Percentiles rank a stretch among this genome's conserved stretches.
Evolutionary conservation across 2,113 vertebrate species (phyloP).

Genomic region (Prunella himalayana): DNA sequence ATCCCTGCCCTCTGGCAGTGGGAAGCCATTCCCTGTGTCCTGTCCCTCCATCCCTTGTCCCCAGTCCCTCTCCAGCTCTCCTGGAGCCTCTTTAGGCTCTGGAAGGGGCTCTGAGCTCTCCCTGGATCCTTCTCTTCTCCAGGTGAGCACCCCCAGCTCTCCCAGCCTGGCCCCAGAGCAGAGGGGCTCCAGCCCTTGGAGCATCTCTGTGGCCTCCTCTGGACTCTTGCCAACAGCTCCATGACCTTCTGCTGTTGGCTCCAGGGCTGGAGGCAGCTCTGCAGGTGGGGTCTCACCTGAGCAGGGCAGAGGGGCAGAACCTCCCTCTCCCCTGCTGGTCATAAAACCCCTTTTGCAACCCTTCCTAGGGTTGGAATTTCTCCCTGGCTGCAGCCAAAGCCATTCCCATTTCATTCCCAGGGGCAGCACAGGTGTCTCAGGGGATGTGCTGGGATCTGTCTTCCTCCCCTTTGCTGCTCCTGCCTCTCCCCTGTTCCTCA

Average conservation of each 20-base stretch:
- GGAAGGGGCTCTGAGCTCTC: not conserved
- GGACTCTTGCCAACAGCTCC: not conserved
- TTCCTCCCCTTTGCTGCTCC: not conserved
- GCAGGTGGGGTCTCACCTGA: not conserved
- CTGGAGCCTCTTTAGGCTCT: not conserved
- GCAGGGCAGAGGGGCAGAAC: accelerated
- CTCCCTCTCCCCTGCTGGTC: not conserved
- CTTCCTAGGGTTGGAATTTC: not conserved
- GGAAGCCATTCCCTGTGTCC: not conserved
- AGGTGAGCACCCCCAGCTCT: not conserved
- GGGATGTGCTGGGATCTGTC: not conserved
- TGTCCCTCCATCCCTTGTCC: not conserved
- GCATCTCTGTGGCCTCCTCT: accelerated
- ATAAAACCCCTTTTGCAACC: not conserved
- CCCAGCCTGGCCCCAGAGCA: not conserved
- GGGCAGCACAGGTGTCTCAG: not conserved
- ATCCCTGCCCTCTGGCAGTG: not conserved
- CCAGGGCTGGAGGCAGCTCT: not conserved
- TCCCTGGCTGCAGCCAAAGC: not conserved
- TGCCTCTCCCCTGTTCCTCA: not conserved
- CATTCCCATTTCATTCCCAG: not conserved
- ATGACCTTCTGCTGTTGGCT: accelerated
- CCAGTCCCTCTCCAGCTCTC: not conserved
- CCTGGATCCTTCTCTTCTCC: not conserved
- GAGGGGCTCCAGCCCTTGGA: not conserved